phyloP scores from a whole-genome alignment of 2,797 vertebrate genomes.

The Chelidonichthys spinosus region DNA sequence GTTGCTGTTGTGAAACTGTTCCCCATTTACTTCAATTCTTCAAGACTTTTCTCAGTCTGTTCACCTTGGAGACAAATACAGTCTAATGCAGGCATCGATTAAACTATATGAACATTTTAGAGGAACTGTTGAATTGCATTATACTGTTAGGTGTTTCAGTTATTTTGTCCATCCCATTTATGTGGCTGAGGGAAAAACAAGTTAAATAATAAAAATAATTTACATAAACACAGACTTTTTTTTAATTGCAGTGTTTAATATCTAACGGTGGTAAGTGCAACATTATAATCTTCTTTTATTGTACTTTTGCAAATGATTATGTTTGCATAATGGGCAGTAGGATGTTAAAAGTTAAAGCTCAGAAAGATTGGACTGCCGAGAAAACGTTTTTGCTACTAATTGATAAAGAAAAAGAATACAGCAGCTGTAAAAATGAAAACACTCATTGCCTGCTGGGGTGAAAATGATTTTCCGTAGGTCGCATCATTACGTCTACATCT shows the following conservation, averaged over 20 bases:
- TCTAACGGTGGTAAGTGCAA: neutral
- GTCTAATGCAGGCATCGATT: no score
- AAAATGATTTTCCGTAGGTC: neutral
- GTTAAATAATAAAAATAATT: neutral
- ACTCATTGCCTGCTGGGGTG: neutral
- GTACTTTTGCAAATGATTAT: neutral
- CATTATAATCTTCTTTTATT: neutral
- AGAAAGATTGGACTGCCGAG: neutral
- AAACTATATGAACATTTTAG: no score
- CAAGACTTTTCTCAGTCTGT: neutral
- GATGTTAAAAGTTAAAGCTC: neutral
- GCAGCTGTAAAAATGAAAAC: neutral
- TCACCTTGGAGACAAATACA: neutral
- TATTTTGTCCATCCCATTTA: no score
- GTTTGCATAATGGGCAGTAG: neutral
- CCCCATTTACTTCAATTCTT: neutral
- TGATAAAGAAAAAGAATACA: neutral
- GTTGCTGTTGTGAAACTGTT: neutral
- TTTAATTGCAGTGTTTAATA: neutral
- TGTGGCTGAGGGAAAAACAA: neutral
- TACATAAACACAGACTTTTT: neutral
- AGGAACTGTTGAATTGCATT: no score
- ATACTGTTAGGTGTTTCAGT: no score
- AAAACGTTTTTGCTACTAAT: neutral
- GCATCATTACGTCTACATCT: neutral